Evolutionary conservation across 2,797 vertebrate genomes (phyloP), one percentile per base, ranked within the genome.

Genomic region (Sarcophilus harrisii): DNA sequence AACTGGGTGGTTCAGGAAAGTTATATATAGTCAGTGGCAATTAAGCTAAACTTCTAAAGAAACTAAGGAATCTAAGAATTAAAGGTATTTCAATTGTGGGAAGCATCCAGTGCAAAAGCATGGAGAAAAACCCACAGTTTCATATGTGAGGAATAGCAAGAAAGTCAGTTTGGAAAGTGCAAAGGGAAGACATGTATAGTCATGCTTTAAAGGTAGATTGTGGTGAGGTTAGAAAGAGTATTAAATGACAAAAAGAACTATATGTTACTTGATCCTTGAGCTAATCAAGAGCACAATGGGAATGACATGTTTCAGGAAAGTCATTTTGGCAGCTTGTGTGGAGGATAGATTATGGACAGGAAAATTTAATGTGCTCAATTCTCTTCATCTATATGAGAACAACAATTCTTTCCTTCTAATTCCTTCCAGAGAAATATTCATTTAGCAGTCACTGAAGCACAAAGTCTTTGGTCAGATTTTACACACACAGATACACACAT

Each of bases 391-490:
- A 30, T 62, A 62, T 62, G 12, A 21, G 8, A n/a, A 5, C 13
- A 94, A 95, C 58, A 3, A 66, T 9, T 90, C 10, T 8, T 73
- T 93, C 93, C 58, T 52, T 5, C 58, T 49, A 94, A 5, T 55
- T 58, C 94, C 59, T 81, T 94, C 4, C 18, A 12, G 93, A n/a
- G 21, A 27, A 66, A 94, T 4, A 32, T 91, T 57, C 13, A 3
- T 32, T 58, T 95, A 96, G 92, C 91, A 94, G 58, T 92, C 21
- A 59, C n/a, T n/a, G 94, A 73, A n/a, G 62, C n/a, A 66, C 28
- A 29, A n/a, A 66, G 32, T 66, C 32, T 66, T 62, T 32, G 1
- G 4, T 66, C 32, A n/a, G 32, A 14, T n/a, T 66, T n/a, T 66
- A n/a, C 32, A 66, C 32, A 66, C 13, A n/a, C 13, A 66, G 4